A percentile compares a stretch with the other conserved stretches of the same genome.
These are phyloP conservation scores for Lordiphosa clarofinis DNA, from an alignment of 1,140 invertebrate species.

Conservation along the genomic window DNA sequence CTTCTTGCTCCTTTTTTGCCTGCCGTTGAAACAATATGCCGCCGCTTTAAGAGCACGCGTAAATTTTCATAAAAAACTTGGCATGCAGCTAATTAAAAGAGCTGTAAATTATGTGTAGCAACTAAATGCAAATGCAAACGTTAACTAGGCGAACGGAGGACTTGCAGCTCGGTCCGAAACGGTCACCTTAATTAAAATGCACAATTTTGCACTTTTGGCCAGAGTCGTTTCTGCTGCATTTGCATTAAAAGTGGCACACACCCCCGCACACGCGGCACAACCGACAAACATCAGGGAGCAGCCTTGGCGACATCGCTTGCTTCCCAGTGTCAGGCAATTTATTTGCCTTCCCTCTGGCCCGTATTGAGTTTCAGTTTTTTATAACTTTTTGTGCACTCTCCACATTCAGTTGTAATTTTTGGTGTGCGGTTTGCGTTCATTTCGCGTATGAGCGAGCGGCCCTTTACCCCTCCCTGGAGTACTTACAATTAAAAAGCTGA, in stretches of 20 bases:
- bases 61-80: slow-evolving; percentile 72
- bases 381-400: slow-evolving; percentile 30
- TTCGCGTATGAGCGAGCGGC: slow-evolving; percentile 60
- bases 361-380: slow-evolving; percentile 55
- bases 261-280: neutral
- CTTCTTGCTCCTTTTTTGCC: slow-evolving; percentile 14
- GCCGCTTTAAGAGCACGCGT: slow-evolving; percentile 68
- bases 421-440: slow-evolving; percentile 67
- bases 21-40: slow-evolving; percentile 53
- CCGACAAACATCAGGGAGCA: slow-evolving; percentile 5
- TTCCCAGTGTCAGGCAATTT: slow-evolving; percentile 59
- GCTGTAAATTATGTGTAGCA: slow-evolving; percentile 66
- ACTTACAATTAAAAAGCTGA: slow-evolving; percentile 79
- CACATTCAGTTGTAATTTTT: slow-evolving; percentile 38
- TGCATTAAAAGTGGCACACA: slow-evolving; percentile 61
- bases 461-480: slow-evolving; percentile 20
- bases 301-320: slow-evolving; percentile 48
- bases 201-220: slow-evolving; percentile 77
- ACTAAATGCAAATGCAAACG: slow-evolving; percentile 65
- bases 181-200: slow-evolving; percentile 79
- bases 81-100: slow-evolving; percentile 74
- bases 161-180: slow-evolving; percentile 26
- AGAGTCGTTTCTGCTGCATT: slow-evolving; percentile 65
- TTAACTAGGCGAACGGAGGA: slow-evolving; percentile 23
- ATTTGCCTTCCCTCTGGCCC: slow-evolving; percentile 54